Conservation (phyloP, 2,888 invertebrate species). For the Drosophila buzzatii region DNA sequence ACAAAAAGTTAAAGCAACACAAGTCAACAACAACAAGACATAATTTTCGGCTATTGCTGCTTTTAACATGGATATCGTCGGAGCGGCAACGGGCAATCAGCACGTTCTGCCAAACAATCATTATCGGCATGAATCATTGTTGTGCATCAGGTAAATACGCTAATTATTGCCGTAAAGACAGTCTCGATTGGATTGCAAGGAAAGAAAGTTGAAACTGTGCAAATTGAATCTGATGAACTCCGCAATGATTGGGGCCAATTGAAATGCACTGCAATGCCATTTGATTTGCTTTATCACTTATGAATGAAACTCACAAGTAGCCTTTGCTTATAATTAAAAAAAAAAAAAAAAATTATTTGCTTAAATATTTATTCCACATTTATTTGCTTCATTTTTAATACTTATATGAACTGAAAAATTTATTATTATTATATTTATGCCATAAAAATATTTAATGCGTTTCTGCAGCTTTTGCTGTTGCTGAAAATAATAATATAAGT, state of each 20-base stretch:
- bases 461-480: no score
- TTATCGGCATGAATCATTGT: constrained; percentile 84
- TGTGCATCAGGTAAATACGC: constrained; percentile 82
- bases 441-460: no score
- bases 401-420: background rate
- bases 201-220: constrained; percentile 20
- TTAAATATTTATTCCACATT: background rate
- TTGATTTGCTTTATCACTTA: background rate
- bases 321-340: no score
- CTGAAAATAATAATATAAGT: no score
- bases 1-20: constrained; percentile 10
- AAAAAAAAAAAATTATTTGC: no score
- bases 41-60: constrained; percentile 24
- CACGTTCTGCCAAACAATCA: constrained; percentile 85
- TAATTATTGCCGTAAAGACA: constrained; percentile 37
- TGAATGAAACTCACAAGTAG: background rate
- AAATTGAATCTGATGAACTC: constrained; percentile 21
- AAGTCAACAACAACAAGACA: constrained; percentile 22
- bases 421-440: no score
- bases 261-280: background rate
- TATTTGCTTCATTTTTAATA: background rate
- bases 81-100: constrained; percentile 81
- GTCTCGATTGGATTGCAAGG: constrained; percentile 30
- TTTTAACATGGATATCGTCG: constrained; percentile 84
- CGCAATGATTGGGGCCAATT: background rate